Conservation (phyloP, 2,888 invertebrate genomes). For the Hypsopygia costalis region DNA sequence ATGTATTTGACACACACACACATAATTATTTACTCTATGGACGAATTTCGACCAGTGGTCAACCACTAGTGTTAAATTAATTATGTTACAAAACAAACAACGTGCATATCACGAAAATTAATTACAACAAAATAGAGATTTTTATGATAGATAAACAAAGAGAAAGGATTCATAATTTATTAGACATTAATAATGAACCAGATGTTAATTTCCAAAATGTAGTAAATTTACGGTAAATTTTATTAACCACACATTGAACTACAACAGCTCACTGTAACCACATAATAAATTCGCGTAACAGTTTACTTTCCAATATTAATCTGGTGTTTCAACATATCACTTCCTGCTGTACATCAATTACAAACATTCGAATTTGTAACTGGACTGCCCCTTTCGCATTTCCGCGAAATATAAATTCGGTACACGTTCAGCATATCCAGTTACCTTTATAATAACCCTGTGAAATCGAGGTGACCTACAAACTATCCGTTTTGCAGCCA, state of each 20-base stretch:
- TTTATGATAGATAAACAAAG: conserved; percentile 13
- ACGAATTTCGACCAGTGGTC: too few relatives aligned
- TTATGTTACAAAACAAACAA: too few relatives aligned
- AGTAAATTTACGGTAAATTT: conserved; percentile 2
- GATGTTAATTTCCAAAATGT: neutral
- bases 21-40: too few relatives aligned
- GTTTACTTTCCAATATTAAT: conserved; percentile 1
- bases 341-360: conserved; percentile 5
- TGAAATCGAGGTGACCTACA: conserved; percentile 53
- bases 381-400: conserved; percentile 17
- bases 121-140: too few relatives aligned
- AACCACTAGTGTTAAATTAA: too few relatives aligned
- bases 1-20: too few relatives aligned
- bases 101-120: too few relatives aligned
- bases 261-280: neutral
- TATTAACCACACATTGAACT: too few relatives aligned
- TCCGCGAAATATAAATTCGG: conserved; percentile 38
- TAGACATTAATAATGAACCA: neutral
- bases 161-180: neutral
- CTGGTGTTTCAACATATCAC: neutral
- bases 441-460: conserved; percentile 47
- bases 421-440: conserved; percentile 34
- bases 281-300: conserved; percentile 4
- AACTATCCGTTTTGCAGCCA: conserved; percentile 24
- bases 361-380: neutral